Evolutionary conservation across 2,113 vertebrate genomes (phyloP), one percentile per base, ranked within the genome.

Genomic region (Cyanoramphus novaezelandiae): DNA sequence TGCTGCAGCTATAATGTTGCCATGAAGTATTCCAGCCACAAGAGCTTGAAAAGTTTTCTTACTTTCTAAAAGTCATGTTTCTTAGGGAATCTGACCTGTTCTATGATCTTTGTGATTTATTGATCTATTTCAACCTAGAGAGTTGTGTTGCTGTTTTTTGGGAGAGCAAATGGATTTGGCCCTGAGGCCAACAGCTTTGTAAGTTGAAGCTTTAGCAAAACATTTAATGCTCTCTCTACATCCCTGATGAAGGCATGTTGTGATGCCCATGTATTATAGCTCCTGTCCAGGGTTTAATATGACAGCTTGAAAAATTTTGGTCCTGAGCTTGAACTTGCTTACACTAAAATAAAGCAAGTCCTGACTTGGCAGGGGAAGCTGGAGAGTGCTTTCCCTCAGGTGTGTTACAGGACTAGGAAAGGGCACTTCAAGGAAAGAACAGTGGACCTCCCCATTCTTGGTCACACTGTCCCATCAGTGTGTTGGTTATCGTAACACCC

Each of bases 31-130:
- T 92, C 49, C 35, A 85, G 55, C 75, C 88, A 68, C 0, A 2
- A 78, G 52, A 83, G 29, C 33, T n/a, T 81, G 50, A 86, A 74
- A 83, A 57, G 7, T 47, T 84, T 94, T 94, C 31, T 85, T 88
- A 17, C 68, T 76, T 80, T 94, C 62, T 79, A 93, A 50, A 91
- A 78, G n/a, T 86, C 39, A 49, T 86, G 21, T 90, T 96, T 95
- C 68, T 85, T 50, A 55, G 29, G 67, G 37, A 83, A 39, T 77
- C 25, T 77, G 68, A 46, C 49, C 59, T 74, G 59, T 10, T 65
- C 35, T 72, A 65, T 64, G 70, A 13, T 27, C 35, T 85, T 28
- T 29, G n/a, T 77, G 35, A 82, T 90, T 92, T 80, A 85, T 31
- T 69, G 65, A 37, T 55, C 14, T 49, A 13, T 87, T 86, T 72